Base-by-base conservation (phyloP, 30 jellyfish, hydroid and myxozoan species). In the Mastigias papua region DNA sequence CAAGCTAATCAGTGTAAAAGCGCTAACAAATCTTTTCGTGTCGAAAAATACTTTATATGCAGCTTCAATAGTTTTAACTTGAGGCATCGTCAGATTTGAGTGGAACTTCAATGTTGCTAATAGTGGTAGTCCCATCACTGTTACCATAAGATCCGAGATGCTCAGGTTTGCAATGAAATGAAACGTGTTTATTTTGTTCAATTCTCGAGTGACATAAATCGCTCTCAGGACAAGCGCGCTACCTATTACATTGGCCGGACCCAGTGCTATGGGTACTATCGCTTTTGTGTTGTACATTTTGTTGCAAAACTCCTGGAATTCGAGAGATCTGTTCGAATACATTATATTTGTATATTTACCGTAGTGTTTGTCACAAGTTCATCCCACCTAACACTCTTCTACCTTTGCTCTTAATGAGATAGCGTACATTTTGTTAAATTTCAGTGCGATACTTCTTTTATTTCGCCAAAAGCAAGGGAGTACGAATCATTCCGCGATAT, bases 111-210 rank as follows among this genome's bases (percentile, higher is more conserved):
- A 20, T 20, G 63, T 19, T 6, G 65, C 25, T 3, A 78, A 76
- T 15, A 87, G 19, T 13, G 96, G 96, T 15, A 51, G 49, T 69
- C 84, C 72, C 3, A 67, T 31, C 27, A 77, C n/a, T 13, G 85
- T 17, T 50, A 87, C 22, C 32, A 78, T 10, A 27, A 87, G 34
- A 63, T 87, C 96, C 2, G 87, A 63, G 0, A 69, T 33, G 32
- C 91, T 34, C 15, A 87, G 86, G 60, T 87, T 87, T 37, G 91
- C 96, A 35, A 87, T 69, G 71, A 87, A 78, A 23, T 30, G 78
- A 71, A 87, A 87, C n/a, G 90, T 87, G 73, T 84, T 87, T 29
- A 87, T 87, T 35, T 77, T 78, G 31, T 62, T 33, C 30, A 87
- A 54, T 22, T 87, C 96, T 29, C 68, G 62, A 11, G 91, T 49